Conservation (phyloP, 1,140 invertebrate genomes). For the Drosophila bifasciata region DNA sequence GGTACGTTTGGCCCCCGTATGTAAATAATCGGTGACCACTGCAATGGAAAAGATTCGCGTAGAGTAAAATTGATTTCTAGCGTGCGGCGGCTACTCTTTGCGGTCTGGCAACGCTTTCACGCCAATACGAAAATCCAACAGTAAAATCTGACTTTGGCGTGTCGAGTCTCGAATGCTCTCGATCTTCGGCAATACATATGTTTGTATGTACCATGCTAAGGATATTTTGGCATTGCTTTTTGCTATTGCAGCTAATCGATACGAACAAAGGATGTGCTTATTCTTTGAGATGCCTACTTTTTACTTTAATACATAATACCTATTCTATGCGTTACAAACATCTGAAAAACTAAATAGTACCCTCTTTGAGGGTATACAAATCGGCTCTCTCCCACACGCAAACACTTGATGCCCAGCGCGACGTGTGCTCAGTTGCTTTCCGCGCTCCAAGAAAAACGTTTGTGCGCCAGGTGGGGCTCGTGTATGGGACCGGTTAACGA, state of each 20-base stretch:
- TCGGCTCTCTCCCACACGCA: conserved; percentile 16
- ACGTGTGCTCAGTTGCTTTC: conserved; percentile 35
- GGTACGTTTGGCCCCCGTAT: conserved; percentile 13
- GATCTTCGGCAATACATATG: too few relatives aligned
- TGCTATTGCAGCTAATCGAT: too few relatives aligned
- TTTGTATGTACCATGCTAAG: too few relatives aligned
- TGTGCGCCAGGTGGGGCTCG: conserved; percentile 19
- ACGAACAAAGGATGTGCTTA: too few relatives aligned
- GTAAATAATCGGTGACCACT: conserved; percentile 15
- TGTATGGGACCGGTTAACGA: conserved; percentile 53
- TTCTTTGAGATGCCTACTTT: too few relatives aligned
- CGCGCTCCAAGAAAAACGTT: conserved; percentile 40
- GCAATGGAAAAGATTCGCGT: conserved; percentile 1
- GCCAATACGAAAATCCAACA: conserved; percentile 26
- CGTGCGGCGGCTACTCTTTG: neutral
- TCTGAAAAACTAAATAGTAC: too few relatives aligned
- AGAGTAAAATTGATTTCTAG: conserved; percentile 43
- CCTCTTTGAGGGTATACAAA: conserved; percentile 5
- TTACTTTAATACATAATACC: neutral
- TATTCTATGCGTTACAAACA: too few relatives aligned
- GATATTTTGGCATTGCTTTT: too few relatives aligned
- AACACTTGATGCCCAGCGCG: conserved; percentile 41
- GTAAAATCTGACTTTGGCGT: too few relatives aligned
- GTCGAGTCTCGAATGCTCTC: too few relatives aligned
- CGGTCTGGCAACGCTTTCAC: conserved; percentile 10